Percentiles rank a stretch among this genome's conserved stretches.
Evolutionary conservation across 2,113 vertebrate genomes (phyloP).

Genomic region (Silurus asotus): DNA sequence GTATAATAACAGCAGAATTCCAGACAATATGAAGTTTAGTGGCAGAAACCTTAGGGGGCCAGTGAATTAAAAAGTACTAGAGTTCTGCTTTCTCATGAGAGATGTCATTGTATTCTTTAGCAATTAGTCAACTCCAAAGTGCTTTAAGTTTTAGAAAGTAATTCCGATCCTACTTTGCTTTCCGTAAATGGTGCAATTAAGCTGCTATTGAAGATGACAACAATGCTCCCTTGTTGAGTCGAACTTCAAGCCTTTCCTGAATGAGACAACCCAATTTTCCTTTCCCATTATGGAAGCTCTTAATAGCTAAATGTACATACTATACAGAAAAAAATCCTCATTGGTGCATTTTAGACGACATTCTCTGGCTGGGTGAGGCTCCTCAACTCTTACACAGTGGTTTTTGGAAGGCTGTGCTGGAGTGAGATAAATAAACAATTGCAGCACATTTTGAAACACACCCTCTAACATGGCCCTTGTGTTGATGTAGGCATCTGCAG

Average conservation of each 20-base stretch:
- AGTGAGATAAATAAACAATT: conserved; percentile 35
- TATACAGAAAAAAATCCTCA: conserved; percentile 16
- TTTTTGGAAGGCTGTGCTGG: not conserved
- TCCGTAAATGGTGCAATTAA: conserved; percentile 21
- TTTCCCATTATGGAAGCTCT: not conserved
- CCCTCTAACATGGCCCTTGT: conserved; percentile 36
- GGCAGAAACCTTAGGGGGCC: not conserved
- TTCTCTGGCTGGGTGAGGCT: conserved; percentile 24
- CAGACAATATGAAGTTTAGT: not conserved
- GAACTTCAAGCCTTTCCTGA: not conserved
- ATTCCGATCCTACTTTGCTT: conserved; percentile 7
- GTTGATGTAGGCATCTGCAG: conserved; percentile 46
- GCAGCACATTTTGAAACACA: conserved; percentile 28
- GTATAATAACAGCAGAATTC: not conserved
- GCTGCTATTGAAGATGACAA: not conserved
- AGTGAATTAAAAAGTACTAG: not conserved
- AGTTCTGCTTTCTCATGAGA: not conserved
- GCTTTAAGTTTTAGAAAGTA: not conserved
- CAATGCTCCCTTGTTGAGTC: not conserved
- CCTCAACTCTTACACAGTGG: not conserved
- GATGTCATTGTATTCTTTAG: conserved; percentile 1
- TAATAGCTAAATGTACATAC: not conserved
- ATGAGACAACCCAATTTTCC: not conserved
- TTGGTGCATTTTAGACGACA: conserved; percentile 10
- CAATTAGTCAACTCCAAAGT: conserved; percentile 10